Conservation (phyloP, 2,113 vertebrate species). For the Psettodes erumei region DNA sequence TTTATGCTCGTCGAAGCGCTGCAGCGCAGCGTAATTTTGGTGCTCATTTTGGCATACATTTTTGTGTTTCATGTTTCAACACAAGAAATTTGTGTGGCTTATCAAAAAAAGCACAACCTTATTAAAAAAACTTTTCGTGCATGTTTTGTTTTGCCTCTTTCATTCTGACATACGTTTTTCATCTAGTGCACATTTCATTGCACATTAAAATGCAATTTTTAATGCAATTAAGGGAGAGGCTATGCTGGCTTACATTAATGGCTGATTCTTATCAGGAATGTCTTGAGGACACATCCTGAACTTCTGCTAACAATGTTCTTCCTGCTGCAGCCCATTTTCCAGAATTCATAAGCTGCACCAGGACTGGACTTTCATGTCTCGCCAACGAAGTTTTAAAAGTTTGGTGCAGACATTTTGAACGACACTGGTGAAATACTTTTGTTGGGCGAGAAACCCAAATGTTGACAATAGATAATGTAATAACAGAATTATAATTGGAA, state of each 20-base stretch:
- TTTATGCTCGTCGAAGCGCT: slow-evolving; percentile 31
- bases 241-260: slow-evolving; percentile 49
- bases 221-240: slow-evolving; percentile 47
- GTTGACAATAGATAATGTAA: not conserved
- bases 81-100: slow-evolving; percentile 9
- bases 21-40: slow-evolving; percentile 19
- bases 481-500: not conserved
- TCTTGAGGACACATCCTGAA: slow-evolving; percentile 58
- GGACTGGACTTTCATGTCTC: not conserved
- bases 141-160: slow-evolving; percentile 9
- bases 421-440: not conserved
- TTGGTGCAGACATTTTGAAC: not conserved
- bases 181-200: slow-evolving; percentile 33
- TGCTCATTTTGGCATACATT: slow-evolving; percentile 18
- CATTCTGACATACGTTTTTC: slow-evolving; percentile 39
- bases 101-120: not conserved
- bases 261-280: slow-evolving; percentile 58
- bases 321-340: slow-evolving; percentile 22
- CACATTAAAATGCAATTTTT: slow-evolving; percentile 44
- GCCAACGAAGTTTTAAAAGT: slow-evolving; percentile 17
- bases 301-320: slow-evolving; percentile 41
- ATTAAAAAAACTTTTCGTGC: slow-evolving; percentile 11
- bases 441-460: not conserved
- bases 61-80: slow-evolving; percentile 21
- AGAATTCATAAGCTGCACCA: slow-evolving; percentile 11